Base-by-base conservation (phyloP, 2,888 invertebrate genomes). In the Ferdinandea cuprea region DNA sequence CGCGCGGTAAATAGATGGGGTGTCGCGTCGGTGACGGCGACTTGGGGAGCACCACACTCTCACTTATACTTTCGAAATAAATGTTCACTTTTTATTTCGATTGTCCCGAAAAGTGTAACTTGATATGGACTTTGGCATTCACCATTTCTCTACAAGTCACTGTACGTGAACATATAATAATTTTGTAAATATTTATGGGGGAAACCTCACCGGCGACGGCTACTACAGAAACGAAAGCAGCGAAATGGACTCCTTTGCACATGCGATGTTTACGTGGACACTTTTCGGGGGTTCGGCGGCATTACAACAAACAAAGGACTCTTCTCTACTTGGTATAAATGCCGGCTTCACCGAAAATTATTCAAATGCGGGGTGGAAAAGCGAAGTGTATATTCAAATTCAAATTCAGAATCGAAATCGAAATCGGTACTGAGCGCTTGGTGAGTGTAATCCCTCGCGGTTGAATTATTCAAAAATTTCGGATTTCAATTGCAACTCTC, bases 391-490 rank as follows among this genome's bases (percentile, higher is more conserved):
- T 30, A 74, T 65, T 65, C 65, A 65, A 74, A 66, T 74, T 54
- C n/a, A n/a, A n/a, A n/a, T n/a, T n/a, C n/a, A n/a, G n/a, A n/a
- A n/a, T n/a, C n/a, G n/a, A n/a, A n/a, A n/a, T n/a, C n/a, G n/a
- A n/a, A n/a, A n/a, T n/a, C 6, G 35, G 52, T 56, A 54, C 54
- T 28, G 32, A 50, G 50, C 56, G 58, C 40, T 66, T 66, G 46
- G 28, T n/a, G 52, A 11, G 72, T 44, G 54, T 73, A 78, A 78
- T 63, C 77, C 61, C 35, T 66, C 46, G 83, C 68, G 78, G 58
- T 72, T 83, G 56, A 83, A 68, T 83, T 50, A 83, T 83, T 78
- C 68, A 65, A 83, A 68, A 77, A 72, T 72, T 83, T 83, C 32
- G 48, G 72, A 71, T 77, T 77, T 66, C 37, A 66, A 83, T 72